Base-by-base conservation (phyloP, 2,113 vertebrate species). In the Actenoides hombroni region DNA sequence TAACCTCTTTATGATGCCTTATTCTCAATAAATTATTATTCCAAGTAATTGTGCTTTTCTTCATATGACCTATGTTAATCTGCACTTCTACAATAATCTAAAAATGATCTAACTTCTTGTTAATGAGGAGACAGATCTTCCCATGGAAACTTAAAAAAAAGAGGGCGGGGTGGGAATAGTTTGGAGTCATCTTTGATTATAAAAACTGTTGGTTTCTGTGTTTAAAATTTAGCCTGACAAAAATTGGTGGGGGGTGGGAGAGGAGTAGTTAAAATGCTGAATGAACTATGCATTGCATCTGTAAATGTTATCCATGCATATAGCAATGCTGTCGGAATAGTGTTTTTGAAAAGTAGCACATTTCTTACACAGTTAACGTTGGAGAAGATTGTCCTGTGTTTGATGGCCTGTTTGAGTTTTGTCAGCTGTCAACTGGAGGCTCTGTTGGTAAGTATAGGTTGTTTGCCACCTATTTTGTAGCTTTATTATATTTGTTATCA, bases 371-470 rank as follows among this genome's bases (percentile, higher is more conserved):
- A 98, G 98, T 98, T 97, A 98, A 98, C 65, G 98, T 98, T 94
- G 98, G 98, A 81, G 98, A 98, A 95, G 98, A 98, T 84, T 98
- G 98, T 97, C 98, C 98, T 86, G 98, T 98, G 16, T 98, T 98
- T 97, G 98, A 98, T 96, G 98, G 98, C 51, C 97, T 98, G 31
- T 98, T 98, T 96, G 98, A 98, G 68, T 98, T 98, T 90, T 98
- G 98, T 92, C 98, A 98, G 84, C 96, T 98, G 46, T 98, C 98
- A 83, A 98, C 98, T 80, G 98, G 98, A 89, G 98, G 98, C 21
- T 98, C 98, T 94, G 98, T 98, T 83, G 98, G 98, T 98, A 94
- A 98, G 98, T 97, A 31, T 48, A 70, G 25, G 12, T 42, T 83
- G 26, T 73, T 71, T 90, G 64, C 28, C 46, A 68, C 4, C 16